These are phyloP conservation scores for Megaceryle alcyon DNA, from an alignment of 2,797 vertebrate species.

Conservation along the genomic window DNA sequence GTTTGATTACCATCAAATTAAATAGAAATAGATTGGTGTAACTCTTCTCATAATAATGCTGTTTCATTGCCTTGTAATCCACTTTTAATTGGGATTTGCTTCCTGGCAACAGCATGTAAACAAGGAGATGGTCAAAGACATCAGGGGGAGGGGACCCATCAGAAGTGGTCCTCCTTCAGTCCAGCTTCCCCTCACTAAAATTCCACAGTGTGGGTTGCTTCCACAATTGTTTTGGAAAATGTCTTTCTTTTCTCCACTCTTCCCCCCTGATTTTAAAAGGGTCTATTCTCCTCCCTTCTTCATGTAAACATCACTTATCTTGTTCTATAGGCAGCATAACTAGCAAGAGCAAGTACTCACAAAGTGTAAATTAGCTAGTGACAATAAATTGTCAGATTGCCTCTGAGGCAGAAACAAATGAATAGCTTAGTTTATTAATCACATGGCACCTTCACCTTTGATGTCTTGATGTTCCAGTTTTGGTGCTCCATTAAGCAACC, in stretches of 20 bases:
- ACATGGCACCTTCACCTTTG: conserved; percentile 81
- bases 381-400: conserved; percentile 80
- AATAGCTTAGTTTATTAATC: conserved; percentile 76
- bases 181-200: not conserved
- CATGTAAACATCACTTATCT: conserved; percentile 65
- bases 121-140: conserved; percentile 8
- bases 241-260: not conserved
- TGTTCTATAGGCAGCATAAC: conserved; percentile 57
- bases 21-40: conserved; percentile 43
- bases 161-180: not conserved
- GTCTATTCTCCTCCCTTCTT: conserved; percentile 31
- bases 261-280: not conserved
- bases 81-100: conserved; percentile 69
- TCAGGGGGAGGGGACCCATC: not conserved
- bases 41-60: conserved; percentile 48
- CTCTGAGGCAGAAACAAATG: conserved; percentile 76
- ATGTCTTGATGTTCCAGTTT: conserved; percentile 83
- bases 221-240: not conserved
- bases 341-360: conserved; percentile 74
- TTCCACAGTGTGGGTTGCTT: not conserved
- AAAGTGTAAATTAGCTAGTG: conserved; percentile 80
- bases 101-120: conserved; percentile 65
- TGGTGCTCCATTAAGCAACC: conserved; percentile 76
- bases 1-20: conserved; percentile 2
- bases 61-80: conserved; percentile 65